A percentile compares a stretch with the other conserved stretches of the same genome.
These are phyloP conservation scores for Mustelus asterias DNA, from an alignment of 2,113 vertebrate genomes.

Conservation along the genomic window DNA sequence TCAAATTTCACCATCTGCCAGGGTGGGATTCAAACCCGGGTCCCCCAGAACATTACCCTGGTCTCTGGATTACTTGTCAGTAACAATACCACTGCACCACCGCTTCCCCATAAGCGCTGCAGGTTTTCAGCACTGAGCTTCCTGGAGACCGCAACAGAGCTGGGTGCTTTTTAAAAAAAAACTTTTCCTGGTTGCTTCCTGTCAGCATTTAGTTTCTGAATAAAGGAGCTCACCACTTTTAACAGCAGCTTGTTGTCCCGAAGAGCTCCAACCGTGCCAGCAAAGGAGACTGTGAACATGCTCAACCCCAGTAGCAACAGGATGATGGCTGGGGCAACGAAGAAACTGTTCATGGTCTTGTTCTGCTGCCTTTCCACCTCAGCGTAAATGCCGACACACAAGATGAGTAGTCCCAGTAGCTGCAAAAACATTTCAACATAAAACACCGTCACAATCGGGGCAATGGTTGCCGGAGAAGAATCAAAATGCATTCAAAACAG, in stretches of 20 bases:
- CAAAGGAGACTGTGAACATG: constrained; percentile 74
- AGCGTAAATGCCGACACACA: constrained; percentile 75
- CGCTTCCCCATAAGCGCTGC: too few species aligned
- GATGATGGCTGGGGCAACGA: constrained; percentile 75
- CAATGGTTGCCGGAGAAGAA: not conserved
- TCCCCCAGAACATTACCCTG: too few species aligned
- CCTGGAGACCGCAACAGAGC: not conserved
- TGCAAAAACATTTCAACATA: constrained; percentile 42
- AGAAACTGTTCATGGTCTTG: constrained; percentile 76
- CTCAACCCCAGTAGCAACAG: constrained; percentile 74
- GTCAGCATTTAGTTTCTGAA: not conserved
- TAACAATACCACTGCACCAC: too few species aligned
- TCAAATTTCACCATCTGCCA: too few species aligned
- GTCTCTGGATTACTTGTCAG: too few species aligned
- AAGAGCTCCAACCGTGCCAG: constrained; percentile 78
- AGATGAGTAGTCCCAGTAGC: constrained; percentile 70
- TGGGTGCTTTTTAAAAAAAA: not conserved
- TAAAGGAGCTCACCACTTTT: constrained; percentile 61
- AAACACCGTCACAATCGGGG: not conserved
- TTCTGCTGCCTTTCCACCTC: constrained; percentile 79
- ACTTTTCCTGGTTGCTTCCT: not conserved
- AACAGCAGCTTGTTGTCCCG: constrained; percentile 75
- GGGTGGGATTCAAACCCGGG: too few species aligned
- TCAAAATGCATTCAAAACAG: not conserved
- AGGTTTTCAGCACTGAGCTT: not conserved